Evolutionary conservation across 1,140 invertebrate species (phyloP).

Genomic region (Saccostrea glomerata): DNA sequence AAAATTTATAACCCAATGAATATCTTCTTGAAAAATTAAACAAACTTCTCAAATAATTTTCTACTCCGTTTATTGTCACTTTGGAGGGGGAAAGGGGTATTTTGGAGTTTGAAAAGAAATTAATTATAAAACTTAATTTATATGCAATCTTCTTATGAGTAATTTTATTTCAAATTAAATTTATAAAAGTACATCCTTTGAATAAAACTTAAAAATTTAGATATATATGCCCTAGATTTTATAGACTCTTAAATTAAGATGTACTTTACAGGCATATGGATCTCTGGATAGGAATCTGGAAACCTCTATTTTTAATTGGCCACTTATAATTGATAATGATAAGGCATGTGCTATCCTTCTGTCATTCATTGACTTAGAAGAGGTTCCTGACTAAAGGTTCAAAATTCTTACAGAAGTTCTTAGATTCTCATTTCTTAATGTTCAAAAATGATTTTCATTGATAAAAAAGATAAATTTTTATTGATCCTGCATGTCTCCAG

Average conservation of each 20-base stretch:
- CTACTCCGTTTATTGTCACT: too few relatives aligned
- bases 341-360: not conserved
- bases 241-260: not conserved
- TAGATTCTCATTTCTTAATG: too few relatives aligned
- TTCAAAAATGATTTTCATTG: too few relatives aligned
- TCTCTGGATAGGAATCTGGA: not conserved
- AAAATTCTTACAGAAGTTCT: not conserved
- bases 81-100: too few relatives aligned
- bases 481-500: too few relatives aligned
- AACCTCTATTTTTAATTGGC: not conserved
- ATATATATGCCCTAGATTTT: not conserved
- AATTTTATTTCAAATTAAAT: not conserved
- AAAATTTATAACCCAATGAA: not conserved
- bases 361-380: not conserved
- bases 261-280: not conserved
- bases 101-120: too few relatives aligned
- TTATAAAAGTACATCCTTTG: not conserved
- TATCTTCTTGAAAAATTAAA: not conserved
- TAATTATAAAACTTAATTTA: not conserved
- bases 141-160: not conserved
- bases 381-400: not conserved
- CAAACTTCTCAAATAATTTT: not conserved
- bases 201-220: not conserved
- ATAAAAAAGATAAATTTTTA: too few relatives aligned
- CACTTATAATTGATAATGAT: slow-evolving; percentile 8